Percentiles rank a stretch among this genome's conserved stretches.
phyloP scores from a whole-genome alignment of 2,797 vertebrate species.

The Varecia variegata region DNA sequence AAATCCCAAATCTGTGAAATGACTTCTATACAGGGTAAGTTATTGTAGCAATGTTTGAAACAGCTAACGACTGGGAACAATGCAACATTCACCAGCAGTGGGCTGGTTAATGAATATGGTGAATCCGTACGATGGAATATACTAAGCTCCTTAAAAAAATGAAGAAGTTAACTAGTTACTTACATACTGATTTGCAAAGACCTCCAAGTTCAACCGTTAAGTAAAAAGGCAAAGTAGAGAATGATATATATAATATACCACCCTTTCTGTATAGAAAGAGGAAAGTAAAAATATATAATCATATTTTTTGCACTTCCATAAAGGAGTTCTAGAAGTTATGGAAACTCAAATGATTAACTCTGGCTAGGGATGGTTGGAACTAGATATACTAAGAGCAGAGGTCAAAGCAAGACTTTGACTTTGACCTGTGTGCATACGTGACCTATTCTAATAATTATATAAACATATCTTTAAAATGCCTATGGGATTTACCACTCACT shows the following conservation, averaged over 20 bases:
- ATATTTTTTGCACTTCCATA: background rate
- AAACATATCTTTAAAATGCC: background rate
- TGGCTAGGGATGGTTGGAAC: background rate
- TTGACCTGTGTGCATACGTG: background rate
- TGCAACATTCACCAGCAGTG: background rate
- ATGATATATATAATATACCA: too few relatives aligned
- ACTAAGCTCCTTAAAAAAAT: background rate
- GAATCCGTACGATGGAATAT: background rate
- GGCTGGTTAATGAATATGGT: background rate
- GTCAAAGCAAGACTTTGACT: background rate
- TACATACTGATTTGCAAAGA: background rate
- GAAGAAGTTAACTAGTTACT: background rate
- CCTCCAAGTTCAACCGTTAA: background rate
- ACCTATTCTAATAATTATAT: background rate
- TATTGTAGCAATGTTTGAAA: background rate
- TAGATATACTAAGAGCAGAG: background rate
- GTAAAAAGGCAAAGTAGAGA: background rate
- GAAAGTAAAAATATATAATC: background rate
- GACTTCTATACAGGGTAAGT: background rate
- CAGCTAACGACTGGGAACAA: background rate
- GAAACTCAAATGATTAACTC: background rate
- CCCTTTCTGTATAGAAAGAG: background rate
- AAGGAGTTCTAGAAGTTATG: background rate
- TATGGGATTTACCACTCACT: background rate
- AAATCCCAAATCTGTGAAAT: background rate